phyloP scores from a whole-genome alignment of 23 tunicate genomes.

The Trididemnum miniatum region DNA sequence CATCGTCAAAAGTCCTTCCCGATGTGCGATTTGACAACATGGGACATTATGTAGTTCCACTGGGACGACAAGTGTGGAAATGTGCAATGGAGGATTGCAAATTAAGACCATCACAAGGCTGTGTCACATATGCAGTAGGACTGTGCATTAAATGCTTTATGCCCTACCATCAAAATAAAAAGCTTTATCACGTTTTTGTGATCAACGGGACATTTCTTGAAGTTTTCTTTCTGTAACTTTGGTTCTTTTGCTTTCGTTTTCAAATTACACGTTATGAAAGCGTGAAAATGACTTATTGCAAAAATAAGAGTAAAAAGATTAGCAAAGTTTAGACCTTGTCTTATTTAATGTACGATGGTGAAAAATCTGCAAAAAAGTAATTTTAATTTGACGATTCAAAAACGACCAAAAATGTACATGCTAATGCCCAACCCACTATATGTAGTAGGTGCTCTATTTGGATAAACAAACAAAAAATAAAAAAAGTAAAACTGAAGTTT shows the following conservation, averaged over 20 bases:
- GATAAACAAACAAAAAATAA: neutral
- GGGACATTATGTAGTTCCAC: neutral
- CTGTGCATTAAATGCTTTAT: slow-evolving; percentile 1
- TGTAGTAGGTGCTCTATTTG: neutral
- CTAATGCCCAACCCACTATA: neutral
- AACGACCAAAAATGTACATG: slow-evolving; percentile 9
- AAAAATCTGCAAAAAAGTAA: neutral
- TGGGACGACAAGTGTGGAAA: neutral
- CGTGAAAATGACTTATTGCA: too few species aligned
- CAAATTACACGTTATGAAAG: too few species aligned
- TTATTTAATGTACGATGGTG: neutral
- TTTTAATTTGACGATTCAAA: neutral
- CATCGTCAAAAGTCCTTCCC: neutral
- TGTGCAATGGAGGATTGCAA: neutral
- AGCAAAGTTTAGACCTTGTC: neutral
- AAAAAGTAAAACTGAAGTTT: neutral
- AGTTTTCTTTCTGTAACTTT: too few species aligned
- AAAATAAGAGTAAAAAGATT: too few species aligned
- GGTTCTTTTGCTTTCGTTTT: neutral
- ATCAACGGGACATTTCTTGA: neutral
- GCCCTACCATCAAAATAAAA: neutral
- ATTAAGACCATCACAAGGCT: slow-evolving; percentile 6
- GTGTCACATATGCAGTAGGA: neutral
- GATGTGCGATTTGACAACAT: slow-evolving; percentile 1
- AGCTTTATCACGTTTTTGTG: too few species aligned